phyloP scores from a whole-genome alignment of 2,888 invertebrate species.

The Cryptocheilus praepositus region DNA sequence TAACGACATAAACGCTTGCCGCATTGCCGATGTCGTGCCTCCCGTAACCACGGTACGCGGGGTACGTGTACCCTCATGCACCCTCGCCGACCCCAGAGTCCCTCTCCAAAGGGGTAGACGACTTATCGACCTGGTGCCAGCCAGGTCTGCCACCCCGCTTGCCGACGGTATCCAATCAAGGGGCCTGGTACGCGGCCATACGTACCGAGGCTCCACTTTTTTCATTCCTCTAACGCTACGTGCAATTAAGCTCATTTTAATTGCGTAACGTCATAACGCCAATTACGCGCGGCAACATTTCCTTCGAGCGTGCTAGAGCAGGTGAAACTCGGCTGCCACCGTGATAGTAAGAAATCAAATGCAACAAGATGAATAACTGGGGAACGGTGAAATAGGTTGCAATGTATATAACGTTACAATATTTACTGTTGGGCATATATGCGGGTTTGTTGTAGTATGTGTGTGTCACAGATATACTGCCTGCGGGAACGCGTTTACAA shows the following conservation, averaged over 20 bases:
- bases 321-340: no score
- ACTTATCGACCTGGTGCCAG: slow-evolving; percentile 69
- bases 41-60: slow-evolving; percentile 54
- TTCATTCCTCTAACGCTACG: neutral
- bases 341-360: no score
- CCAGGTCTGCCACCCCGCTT: slow-evolving; percentile 51
- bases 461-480: no score
- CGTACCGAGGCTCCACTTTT: slow-evolving; percentile 25
- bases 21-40: slow-evolving; percentile 69
- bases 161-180: slow-evolving; percentile 30
- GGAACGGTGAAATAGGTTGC: no score
- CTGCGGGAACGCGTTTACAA: no score
- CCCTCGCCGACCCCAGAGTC: slow-evolving; percentile 47
- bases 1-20: slow-evolving; percentile 57
- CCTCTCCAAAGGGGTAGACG: slow-evolving; percentile 59
- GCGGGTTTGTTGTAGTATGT: no score
- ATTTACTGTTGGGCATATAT: no score
- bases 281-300: no score
- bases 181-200: slow-evolving; percentile 48
- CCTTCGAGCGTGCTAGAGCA: no score
- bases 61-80: slow-evolving; percentile 32
- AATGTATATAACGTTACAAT: no score
- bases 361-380: no score
- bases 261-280: neutral
- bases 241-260: neutral